Evolutionary conservation across 64 coral and sea anemone genomes (phyloP).

Genomic region (Cladopsammia gracilis): DNA sequence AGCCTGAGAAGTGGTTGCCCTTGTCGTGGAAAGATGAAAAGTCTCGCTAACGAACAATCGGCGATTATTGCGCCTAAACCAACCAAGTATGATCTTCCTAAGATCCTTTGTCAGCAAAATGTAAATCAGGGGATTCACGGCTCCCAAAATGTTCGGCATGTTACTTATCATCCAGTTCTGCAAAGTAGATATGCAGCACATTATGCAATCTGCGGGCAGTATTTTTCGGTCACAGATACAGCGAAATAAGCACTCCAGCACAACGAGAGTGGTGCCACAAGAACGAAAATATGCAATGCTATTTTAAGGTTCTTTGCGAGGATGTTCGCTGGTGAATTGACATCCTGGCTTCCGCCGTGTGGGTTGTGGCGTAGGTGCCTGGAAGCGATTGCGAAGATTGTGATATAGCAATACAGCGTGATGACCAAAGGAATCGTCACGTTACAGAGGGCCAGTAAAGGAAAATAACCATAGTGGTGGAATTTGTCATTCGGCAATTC

Average conservation of each 20-base stretch:
- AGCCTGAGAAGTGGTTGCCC: background rate
- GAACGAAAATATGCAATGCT: slow-evolving; percentile 58
- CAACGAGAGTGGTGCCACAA: slow-evolving; percentile 64
- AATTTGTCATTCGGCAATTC: background rate
- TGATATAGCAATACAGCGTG: slow-evolving; percentile 64
- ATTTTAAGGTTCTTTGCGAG: slow-evolving; percentile 73
- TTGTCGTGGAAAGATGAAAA: slow-evolving; percentile 1
- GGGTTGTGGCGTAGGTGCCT: slow-evolving; percentile 65
- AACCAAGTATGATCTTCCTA: slow-evolving; percentile 14
- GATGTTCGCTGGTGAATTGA: slow-evolving; percentile 26
- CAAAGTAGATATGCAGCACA: background rate
- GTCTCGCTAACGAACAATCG: background rate
- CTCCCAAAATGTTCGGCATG: slow-evolving; percentile 29
- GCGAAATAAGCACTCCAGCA: slow-evolving; percentile 75
- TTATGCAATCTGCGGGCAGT: background rate
- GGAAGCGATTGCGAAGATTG: slow-evolving; percentile 70
- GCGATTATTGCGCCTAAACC: background rate
- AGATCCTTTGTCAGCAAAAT: slow-evolving; percentile 83
- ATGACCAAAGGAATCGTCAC: slow-evolving; percentile 50
- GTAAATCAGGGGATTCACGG: slow-evolving; percentile 77
- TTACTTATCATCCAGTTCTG: background rate
- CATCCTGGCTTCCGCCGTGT: slow-evolving; percentile 25
- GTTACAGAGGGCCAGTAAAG: slow-evolving; percentile 47
- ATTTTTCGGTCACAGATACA: background rate
- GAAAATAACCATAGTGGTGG: slow-evolving; percentile 27